Percentiles rank a stretch among this genome's conserved stretches.
phyloP scores from a whole-genome alignment of 2,113 vertebrate species.

The Bungarus multicinctus region DNA sequence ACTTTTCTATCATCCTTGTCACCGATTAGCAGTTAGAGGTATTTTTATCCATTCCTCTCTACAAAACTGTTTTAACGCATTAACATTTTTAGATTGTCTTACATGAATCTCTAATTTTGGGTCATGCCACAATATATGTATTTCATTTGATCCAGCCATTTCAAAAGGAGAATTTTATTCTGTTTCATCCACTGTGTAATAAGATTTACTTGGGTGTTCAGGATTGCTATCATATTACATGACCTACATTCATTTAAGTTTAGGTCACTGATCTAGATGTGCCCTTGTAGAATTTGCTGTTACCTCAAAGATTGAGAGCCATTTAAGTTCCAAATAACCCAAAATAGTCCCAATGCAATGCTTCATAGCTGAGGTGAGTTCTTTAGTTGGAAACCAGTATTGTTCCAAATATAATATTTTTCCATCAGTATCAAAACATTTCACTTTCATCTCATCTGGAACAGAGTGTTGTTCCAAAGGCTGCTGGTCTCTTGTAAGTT shows the following conservation, averaged over 20 bases:
- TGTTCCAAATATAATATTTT: background rate
- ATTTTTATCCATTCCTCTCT: background rate
- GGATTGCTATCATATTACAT: background rate
- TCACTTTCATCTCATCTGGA: background rate
- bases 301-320: background rate
- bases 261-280: background rate
- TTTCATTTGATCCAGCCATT: background rate
- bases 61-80: background rate
- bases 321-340: background rate
- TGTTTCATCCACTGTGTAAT: background rate
- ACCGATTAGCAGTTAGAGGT: background rate
- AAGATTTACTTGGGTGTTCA: background rate
- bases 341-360: background rate
- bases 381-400: background rate
- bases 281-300: background rate
- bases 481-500: background rate
- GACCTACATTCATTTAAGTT: background rate
- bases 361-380: background rate
- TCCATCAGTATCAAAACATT: background rate
- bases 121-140: background rate
- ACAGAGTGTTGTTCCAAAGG: background rate
- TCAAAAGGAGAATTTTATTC: background rate
- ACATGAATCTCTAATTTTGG: background rate
- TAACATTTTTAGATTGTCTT: background rate
- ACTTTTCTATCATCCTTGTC: background rate